phyloP scores from a whole-genome alignment of 1,140 invertebrate species.

The Psilanteris sp. region DNA sequence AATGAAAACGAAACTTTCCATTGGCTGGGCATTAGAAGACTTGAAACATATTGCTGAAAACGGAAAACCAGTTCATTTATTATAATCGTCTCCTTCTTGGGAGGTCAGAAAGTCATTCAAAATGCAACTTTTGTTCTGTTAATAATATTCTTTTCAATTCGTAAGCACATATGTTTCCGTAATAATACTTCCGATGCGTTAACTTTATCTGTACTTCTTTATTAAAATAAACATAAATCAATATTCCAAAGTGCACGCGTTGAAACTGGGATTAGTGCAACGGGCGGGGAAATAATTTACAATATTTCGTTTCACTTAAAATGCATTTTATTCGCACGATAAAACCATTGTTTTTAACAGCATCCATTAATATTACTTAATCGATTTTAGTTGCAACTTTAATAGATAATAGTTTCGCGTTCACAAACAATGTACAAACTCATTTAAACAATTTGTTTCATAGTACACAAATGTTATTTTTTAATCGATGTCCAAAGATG shows the following conservation, averaged over 20 bases:
- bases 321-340: slow-evolving; percentile 4
- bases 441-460: no score
- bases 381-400: no score
- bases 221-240: no score
- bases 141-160: no score
- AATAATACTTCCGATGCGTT: slow-evolving; percentile 15
- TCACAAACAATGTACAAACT: no score
- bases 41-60: slow-evolving; percentile 65
- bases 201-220: no score
- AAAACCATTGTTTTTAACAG: no score
- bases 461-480: slow-evolving; percentile 1
- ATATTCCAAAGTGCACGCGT: slow-evolving; percentile 4
- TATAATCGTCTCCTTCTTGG: slow-evolving; percentile 4
- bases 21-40: slow-evolving; percentile 70
- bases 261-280: slow-evolving; percentile 5
- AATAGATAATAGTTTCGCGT: no score
- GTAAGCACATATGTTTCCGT: no score
- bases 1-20: slow-evolving; percentile 82
- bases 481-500: slow-evolving; percentile 75
- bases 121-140: no score
- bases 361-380: no score
- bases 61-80: slow-evolving; percentile 16
- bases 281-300: neutral
- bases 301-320: neutral
- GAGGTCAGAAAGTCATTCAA: no score